A percentile compares a stretch with the other conserved stretches of the same genome.
phyloP scores from a whole-genome alignment of 2,888 invertebrate genomes.

The Chloroclystis v-ata region DNA sequence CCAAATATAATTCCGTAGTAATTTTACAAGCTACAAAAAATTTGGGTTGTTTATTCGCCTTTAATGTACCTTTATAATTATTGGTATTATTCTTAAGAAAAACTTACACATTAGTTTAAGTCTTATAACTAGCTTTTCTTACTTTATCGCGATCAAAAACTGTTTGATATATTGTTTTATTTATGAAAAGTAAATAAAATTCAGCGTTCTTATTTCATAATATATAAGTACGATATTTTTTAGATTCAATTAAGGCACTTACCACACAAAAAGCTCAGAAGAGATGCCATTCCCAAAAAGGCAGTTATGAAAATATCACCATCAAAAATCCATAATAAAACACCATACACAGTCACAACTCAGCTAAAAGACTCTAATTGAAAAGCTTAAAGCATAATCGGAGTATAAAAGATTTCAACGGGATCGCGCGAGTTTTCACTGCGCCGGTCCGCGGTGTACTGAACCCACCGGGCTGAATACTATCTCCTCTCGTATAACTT shows the following conservation, averaged over 20 bases:
- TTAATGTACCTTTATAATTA: too few species aligned
- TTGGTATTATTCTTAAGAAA: too few species aligned
- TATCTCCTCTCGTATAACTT: conserved; percentile 62
- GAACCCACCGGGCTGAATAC: conserved; percentile 47
- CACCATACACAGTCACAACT: conserved; percentile 23
- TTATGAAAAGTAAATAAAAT: too few species aligned
- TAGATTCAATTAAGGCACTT: conserved; percentile 7
- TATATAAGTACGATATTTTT: too few species aligned
- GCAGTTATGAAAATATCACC: conserved; percentile 18
- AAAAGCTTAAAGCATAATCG: conserved; percentile 19
- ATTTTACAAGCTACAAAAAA: too few species aligned
- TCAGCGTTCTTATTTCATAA: too few species aligned
- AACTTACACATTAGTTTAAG: too few species aligned
- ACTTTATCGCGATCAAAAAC: too few species aligned
- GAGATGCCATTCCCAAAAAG: conserved; percentile 13
- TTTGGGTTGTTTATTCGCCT: too few species aligned
- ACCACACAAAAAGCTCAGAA: conserved; percentile 16
- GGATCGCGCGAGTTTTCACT: conserved; percentile 51
- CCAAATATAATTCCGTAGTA: too few species aligned
- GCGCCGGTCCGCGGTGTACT: conserved; percentile 51
- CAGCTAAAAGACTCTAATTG: conserved; percentile 11
- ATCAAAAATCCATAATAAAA: conserved; percentile 17
- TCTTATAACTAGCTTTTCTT: too few species aligned
- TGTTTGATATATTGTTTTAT: too few species aligned
- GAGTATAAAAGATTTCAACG: conserved; percentile 51